Base-by-base conservation (phyloP, 2,888 invertebrate genomes). In the Leptura quadrifasciata region DNA sequence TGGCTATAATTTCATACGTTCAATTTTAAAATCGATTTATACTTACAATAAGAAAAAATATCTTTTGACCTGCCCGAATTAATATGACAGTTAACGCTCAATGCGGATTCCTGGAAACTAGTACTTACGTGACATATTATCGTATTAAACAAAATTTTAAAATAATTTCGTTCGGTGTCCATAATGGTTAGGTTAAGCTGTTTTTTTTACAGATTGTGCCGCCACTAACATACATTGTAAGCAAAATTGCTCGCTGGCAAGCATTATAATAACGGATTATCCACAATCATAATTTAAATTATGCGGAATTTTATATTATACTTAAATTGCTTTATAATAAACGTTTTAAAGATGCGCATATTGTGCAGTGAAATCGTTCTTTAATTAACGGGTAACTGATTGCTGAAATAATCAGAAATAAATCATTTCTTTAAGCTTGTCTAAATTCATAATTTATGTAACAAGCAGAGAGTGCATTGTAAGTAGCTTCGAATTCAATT, bases 401-500 rank as follows among this genome's bases (percentile, higher is more conserved):
- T 68, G 27, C 35, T 27, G 57, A 35, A 54, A 21, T 9, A 68
- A 17, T n/a, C 27, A 60, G 27, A 24, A 27, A n/a, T n/a, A 27
- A 27, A 17, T 27, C 24, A 21, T 21, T 31, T 47, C 47, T 47
- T 47, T 15, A n/a, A n/a, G 27, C n/a, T n/a, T 47, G n/a, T n/a
- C 47, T 47, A 9, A 39, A 39, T 47, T 47, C n/a, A 15, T 47
- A n/a, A 47, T 47, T 47, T 47, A 47, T 47, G 1, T 47, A 6
- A 47, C 12, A 6, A 6, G 6, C 27, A 8, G 27, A 8, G 27
- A 31, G 27, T 31, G 6, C 6, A 15, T 65, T 31, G 76, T 82
- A 79, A 80, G 77, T 81, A 79, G 82, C 73, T 83, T 81, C 80
- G 80, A 76, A 80, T 83, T 82, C 81, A 83, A 83, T 83, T 82